phyloP scores from a whole-genome alignment of 2,888 invertebrate genomes.

The Agrochola litura region DNA sequence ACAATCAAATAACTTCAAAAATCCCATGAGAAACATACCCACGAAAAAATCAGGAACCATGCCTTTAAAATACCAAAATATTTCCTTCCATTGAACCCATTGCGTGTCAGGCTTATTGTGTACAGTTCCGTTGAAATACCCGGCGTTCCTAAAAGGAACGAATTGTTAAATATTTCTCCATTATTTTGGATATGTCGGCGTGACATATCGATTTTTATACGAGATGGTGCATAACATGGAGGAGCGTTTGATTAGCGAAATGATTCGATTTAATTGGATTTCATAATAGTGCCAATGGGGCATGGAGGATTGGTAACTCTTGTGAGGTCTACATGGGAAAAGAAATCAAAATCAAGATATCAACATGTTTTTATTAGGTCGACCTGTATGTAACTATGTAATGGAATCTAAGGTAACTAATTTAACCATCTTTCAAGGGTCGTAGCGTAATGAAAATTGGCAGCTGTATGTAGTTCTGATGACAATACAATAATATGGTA shows the following conservation, averaged over 20 bases:
- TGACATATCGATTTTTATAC: slow-evolving; percentile 77
- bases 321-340: slow-evolving; percentile 28
- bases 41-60: slow-evolving; percentile 23
- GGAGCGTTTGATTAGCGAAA: slow-evolving; percentile 61
- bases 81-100: slow-evolving; percentile 40
- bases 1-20: not conserved
- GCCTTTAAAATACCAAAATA: slow-evolving; percentile 35
- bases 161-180: slow-evolving; percentile 82
- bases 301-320: slow-evolving; percentile 19
- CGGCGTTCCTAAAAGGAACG: slow-evolving; percentile 84
- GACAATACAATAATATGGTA: no score
- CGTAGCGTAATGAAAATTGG: no score
- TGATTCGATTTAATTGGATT: slow-evolving; percentile 44
- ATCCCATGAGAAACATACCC: slow-evolving; percentile 29
- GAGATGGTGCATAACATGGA: slow-evolving; percentile 40
- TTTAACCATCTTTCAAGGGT: no score
- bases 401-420: no score
- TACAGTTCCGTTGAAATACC: slow-evolving; percentile 68
- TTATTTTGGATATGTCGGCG: slow-evolving; percentile 65
- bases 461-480: no score
- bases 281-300: slow-evolving; percentile 38
- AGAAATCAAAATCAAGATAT: no score
- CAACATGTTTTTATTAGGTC: no score
- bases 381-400: no score
- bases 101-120: slow-evolving; percentile 65